These are phyloP conservation scores for Torymus aiolomorphi DNA, from an alignment of 2,888 invertebrate species.

Conservation along the genomic window DNA sequence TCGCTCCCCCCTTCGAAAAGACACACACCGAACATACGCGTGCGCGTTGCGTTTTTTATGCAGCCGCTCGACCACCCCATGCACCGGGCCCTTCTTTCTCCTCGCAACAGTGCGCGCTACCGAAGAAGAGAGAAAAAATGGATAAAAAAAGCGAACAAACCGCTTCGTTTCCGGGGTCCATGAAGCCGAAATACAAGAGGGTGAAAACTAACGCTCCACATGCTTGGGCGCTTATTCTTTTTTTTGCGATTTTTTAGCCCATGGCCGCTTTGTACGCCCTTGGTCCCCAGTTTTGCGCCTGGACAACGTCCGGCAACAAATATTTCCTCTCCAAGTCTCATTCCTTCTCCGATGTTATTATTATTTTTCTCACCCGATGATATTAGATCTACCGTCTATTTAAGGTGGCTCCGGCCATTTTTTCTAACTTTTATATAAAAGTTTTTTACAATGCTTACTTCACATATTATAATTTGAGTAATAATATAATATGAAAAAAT, in stretches of 20 bases:
- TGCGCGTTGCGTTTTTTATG: slow-evolving; percentile 55
- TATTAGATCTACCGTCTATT: too few species aligned
- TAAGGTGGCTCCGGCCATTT: too few species aligned
- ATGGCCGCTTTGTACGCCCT: slow-evolving; percentile 62
- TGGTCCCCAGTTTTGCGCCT: slow-evolving; percentile 54
- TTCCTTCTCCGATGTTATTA: slow-evolving; percentile 41
- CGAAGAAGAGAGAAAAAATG: slow-evolving; percentile 54
- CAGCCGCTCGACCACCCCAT: slow-evolving; percentile 20
- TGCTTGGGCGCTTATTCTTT: slow-evolving; percentile 67
- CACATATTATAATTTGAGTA: too few species aligned
- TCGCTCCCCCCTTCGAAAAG: slow-evolving; percentile 31
- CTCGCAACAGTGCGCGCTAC: slow-evolving; percentile 57
- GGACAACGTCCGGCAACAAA: slow-evolving; percentile 69
- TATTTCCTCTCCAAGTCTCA: slow-evolving; percentile 33
- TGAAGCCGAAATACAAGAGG: slow-evolving; percentile 34
- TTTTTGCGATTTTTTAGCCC: slow-evolving; percentile 63
- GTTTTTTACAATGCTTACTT: too few species aligned
- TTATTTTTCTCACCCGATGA: slow-evolving; percentile 21
- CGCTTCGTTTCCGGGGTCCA: slow-evolving; percentile 62
- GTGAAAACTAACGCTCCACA: slow-evolving; percentile 68
- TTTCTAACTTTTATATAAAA: too few species aligned
- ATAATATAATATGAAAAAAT: too few species aligned
- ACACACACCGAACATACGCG: slow-evolving; percentile 12
- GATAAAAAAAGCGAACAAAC: slow-evolving; percentile 58
- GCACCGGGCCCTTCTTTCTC: slow-evolving; percentile 49